A percentile compares a stretch with the other conserved stretches of the same genome.
These are phyloP conservation scores for Zenarchopterus dispar DNA, from an alignment of 2,797 vertebrate genomes.

Conservation along the genomic window DNA sequence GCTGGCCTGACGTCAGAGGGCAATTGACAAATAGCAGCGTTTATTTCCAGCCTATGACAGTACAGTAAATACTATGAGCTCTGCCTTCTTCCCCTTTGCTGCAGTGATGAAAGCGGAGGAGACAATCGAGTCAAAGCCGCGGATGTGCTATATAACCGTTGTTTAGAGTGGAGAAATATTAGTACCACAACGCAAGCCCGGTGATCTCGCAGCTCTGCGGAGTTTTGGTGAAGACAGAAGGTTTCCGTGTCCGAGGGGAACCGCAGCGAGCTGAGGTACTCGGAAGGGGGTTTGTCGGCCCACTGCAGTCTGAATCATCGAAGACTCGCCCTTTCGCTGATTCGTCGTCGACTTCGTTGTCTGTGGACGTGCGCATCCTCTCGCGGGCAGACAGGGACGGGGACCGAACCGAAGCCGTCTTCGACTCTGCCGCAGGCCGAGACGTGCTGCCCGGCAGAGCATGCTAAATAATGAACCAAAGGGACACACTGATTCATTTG, in stretches of 20 bases:
- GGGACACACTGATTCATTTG: slow-evolving; percentile 95
- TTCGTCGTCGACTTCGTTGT: slow-evolving; percentile 38
- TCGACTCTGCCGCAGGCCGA: slow-evolving; percentile 58
- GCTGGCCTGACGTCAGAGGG: slow-evolving; percentile 26
- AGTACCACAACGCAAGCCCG: neutral
- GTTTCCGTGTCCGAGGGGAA: slow-evolving; percentile 1
- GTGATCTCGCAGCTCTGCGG: neutral
- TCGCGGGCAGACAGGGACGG: slow-evolving; percentile 17
- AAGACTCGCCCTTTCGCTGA: slow-evolving; percentile 48
- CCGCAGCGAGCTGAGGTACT: slow-evolving; percentile 9
- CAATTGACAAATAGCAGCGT: slow-evolving; percentile 67
- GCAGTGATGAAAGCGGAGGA: slow-evolving; percentile 54
- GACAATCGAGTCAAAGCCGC: slow-evolving; percentile 26
- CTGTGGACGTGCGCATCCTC: slow-evolving; percentile 42
- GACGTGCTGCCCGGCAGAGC: slow-evolving; percentile 73
- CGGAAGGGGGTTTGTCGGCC: slow-evolving; percentile 40
- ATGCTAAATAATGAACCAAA: slow-evolving; percentile 96
- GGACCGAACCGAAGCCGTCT: slow-evolving; percentile 33
- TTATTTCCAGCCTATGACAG: slow-evolving; percentile 64
- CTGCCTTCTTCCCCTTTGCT: slow-evolving; percentile 42
- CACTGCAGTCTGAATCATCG: slow-evolving; percentile 64
- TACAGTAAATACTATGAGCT: slow-evolving; percentile 76
- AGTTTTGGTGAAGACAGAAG: slow-evolving; percentile 7
- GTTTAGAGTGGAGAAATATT: neutral
- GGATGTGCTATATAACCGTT: slow-evolving; percentile 47